Percentiles rank a stretch among this genome's conserved stretches.
phyloP scores from a whole-genome alignment of 2,888 invertebrate genomes.

The Norana najaformis region DNA sequence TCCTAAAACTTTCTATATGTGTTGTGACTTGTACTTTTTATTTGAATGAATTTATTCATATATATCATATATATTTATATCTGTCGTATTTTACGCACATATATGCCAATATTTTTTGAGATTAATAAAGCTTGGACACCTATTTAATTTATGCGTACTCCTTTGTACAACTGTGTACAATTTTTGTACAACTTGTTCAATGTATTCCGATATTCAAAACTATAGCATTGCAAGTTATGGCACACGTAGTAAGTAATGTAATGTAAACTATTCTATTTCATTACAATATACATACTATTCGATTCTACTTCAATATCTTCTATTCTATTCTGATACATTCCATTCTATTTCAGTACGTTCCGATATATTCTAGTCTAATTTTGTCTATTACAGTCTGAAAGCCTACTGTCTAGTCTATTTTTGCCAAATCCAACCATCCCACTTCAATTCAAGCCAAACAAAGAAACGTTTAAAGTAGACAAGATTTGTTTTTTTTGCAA shows the following conservation, averaged over 20 bases:
- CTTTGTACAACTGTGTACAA: no score
- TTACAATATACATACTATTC: not conserved
- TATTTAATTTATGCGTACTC: not conserved
- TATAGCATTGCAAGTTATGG: not conserved
- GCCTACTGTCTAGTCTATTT: no score
- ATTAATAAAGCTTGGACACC: not conserved
- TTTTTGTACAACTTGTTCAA: not conserved
- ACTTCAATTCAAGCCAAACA: no score
- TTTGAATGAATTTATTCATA: conserved; percentile 10
- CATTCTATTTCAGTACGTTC: no score
- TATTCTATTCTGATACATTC: no score
- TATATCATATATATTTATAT: conserved; percentile 13
- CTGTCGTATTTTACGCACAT: conserved; percentile 5
- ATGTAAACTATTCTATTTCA: not conserved
- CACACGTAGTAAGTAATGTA: not conserved
- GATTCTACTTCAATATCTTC: no score
- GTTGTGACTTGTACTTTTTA: not conserved
- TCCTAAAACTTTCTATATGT: not conserved
- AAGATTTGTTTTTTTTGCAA: not conserved
- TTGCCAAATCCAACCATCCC: no score
- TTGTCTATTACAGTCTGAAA: no score
- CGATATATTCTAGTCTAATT: no score
- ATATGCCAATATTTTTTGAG: conserved; percentile 7
- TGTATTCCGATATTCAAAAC: not conserved
- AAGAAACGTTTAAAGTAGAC: no score